Percentiles rank a stretch among this genome's conserved stretches.
Evolutionary conservation across 1,140 invertebrate species (phyloP).

Genomic region (Glomeris maerens): DNA sequence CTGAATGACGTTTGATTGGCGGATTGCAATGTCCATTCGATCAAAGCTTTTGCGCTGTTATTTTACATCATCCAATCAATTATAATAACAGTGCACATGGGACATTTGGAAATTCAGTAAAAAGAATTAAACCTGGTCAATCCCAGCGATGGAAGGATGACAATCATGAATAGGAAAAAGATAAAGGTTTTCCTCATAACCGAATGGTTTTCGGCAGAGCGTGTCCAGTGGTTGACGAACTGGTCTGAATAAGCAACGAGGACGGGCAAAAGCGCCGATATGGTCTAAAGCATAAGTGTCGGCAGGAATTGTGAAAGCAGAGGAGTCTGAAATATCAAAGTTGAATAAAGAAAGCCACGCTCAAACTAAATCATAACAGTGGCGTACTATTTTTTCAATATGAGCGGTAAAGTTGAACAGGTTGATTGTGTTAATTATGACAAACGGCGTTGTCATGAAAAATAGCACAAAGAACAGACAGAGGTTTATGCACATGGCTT

Average conservation of each 20-base stretch:
- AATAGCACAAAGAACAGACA: conserved; percentile 68
- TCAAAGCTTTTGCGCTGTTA: too few relatives aligned
- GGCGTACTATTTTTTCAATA: conserved; percentile 27
- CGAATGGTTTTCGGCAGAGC: conserved; percentile 77
- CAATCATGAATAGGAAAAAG: conserved; percentile 82
- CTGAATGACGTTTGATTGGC: too few relatives aligned
- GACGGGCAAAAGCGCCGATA: conserved; percentile 79
- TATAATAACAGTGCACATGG: too few relatives aligned
- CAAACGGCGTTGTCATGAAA: conserved; percentile 86
- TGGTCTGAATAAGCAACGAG: conserved; percentile 80
- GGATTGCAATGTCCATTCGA: too few relatives aligned
- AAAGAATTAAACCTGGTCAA: conserved; percentile 67
- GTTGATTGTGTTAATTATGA: conserved; percentile 64
- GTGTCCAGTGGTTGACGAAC: conserved; percentile 78
- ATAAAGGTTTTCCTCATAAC: conserved; percentile 89
- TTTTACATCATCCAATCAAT: too few relatives aligned
- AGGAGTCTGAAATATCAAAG: conserved; percentile 43
- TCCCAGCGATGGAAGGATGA: conserved; percentile 84
- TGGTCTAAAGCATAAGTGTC: conserved; percentile 73
- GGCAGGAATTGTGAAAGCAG: conserved; percentile 76
- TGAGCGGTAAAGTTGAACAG: conserved; percentile 33
- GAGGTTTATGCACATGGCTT: conserved; percentile 66
- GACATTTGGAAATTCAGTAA: too few relatives aligned
- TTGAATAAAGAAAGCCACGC: too few relatives aligned
- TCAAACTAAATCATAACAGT: too few relatives aligned